Evolutionary conservation across 2,113 vertebrate genomes (phyloP).

Genomic region (Alectura lathami): DNA sequence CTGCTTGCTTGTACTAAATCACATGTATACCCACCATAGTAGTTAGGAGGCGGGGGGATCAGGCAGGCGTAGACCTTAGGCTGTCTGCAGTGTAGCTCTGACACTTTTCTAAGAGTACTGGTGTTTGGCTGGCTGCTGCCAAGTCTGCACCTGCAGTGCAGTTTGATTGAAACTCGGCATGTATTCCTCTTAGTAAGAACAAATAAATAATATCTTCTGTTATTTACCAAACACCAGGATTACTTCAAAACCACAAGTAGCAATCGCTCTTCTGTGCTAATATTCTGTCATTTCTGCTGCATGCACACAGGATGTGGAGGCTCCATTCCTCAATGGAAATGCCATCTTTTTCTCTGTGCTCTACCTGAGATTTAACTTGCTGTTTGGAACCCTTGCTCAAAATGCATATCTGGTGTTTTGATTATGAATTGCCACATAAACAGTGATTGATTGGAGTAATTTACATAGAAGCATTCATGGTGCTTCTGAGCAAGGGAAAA

Average conservation of each 20-base stretch:
- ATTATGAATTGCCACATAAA: conserved; percentile 67
- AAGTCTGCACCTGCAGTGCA: conserved; percentile 10
- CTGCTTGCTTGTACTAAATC: not conserved
- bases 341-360: not conserved
- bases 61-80: not conserved
- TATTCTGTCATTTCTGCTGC: not conserved
- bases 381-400: conserved; percentile 39
- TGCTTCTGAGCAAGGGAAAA: conserved; percentile 48
- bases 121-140: not conserved
- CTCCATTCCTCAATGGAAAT: not conserved
- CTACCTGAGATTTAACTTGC: conserved; percentile 8
- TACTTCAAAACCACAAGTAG: conserved; percentile 13
- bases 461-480: conserved; percentile 62
- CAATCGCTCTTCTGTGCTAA: not conserved
- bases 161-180: conserved; percentile 37
- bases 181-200: conserved; percentile 32
- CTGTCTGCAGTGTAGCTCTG: not conserved
- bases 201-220: conserved; percentile 31
- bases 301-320: not conserved
- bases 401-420: conserved; percentile 64
- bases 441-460: conserved; percentile 69
- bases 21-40: not conserved
- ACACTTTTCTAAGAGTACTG: not conserved
- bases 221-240: conserved; percentile 42
- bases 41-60: not conserved